Conservation (phyloP, 2,888 invertebrate species). For the Phytoseiulus persimilis region DNA sequence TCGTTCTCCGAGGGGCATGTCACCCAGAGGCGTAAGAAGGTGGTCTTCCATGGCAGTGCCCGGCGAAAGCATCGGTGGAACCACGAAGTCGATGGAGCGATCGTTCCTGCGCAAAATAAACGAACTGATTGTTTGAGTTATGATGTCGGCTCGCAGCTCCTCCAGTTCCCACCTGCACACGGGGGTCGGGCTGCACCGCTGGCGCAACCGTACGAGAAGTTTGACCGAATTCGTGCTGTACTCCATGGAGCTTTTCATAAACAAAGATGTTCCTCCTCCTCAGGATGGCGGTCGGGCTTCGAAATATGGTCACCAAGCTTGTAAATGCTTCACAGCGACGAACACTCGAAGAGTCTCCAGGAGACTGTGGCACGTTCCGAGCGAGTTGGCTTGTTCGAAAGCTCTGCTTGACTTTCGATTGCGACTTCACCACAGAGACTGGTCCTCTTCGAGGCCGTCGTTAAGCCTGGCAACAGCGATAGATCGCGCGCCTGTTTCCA, state of each 20-base stretch:
- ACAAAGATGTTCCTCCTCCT: background rate
- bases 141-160: too few species aligned
- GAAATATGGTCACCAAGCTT: background rate
- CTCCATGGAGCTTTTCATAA: background rate
- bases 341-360: background rate
- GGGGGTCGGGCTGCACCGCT: background rate
- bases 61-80: constrained; percentile 16
- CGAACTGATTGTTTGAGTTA: too few species aligned
- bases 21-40: constrained; percentile 25
- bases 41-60: constrained; percentile 26
- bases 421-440: background rate
- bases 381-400: background rate
- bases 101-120: background rate
- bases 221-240: background rate
- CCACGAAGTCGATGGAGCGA: constrained; percentile 36
- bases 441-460: background rate
- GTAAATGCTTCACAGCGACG: background rate
- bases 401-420: background rate
- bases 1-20: constrained; percentile 16
- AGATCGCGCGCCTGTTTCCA: background rate
- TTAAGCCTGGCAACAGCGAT: background rate
- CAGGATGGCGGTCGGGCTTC: background rate
- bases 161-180: too few species aligned
- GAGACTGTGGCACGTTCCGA: background rate
- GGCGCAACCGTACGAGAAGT: background rate